phyloP scores from a whole-genome alignment of 1,140 invertebrate species.

The Heliconius hewitsoni region DNA sequence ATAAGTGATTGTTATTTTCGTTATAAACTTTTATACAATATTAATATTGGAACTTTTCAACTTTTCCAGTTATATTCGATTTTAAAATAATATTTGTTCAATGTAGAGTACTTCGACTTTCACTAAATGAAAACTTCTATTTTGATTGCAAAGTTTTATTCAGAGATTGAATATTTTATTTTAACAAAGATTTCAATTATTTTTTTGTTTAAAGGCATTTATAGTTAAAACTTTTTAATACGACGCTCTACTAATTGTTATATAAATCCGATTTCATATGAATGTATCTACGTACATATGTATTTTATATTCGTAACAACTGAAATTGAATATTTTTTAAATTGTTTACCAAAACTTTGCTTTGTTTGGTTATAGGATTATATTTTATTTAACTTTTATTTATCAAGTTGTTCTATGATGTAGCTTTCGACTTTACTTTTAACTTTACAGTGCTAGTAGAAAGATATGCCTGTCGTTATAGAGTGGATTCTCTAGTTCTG shows the following conservation, averaged over 20 bases:
- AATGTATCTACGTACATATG: not conserved
- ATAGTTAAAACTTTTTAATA: not conserved
- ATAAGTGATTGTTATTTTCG: not conserved
- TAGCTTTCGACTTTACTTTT: too few relatives aligned
- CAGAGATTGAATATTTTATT: not conserved
- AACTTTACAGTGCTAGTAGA: too few relatives aligned
- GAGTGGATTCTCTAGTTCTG: too few relatives aligned
- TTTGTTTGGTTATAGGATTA: too few relatives aligned
- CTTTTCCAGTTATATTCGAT: not conserved
- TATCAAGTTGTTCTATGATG: too few relatives aligned
- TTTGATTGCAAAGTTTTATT: conserved; percentile 11
- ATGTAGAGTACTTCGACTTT: not conserved
- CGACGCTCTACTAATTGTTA: not conserved
- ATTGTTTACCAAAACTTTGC: too few relatives aligned
- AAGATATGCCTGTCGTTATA: too few relatives aligned
- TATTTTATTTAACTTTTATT: too few relatives aligned
- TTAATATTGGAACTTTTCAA: conserved; percentile 9
- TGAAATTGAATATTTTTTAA: too few relatives aligned
- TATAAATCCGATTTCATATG: not conserved
- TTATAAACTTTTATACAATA: not conserved
- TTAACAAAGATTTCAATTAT: not conserved
- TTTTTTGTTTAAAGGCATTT: not conserved
- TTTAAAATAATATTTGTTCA: conserved; percentile 7
- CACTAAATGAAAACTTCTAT: conserved; percentile 5
- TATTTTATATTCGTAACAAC: too few relatives aligned